Base-by-base conservation (phyloP, 1,140 invertebrate genomes). In the Mactra quadrangularis region DNA sequence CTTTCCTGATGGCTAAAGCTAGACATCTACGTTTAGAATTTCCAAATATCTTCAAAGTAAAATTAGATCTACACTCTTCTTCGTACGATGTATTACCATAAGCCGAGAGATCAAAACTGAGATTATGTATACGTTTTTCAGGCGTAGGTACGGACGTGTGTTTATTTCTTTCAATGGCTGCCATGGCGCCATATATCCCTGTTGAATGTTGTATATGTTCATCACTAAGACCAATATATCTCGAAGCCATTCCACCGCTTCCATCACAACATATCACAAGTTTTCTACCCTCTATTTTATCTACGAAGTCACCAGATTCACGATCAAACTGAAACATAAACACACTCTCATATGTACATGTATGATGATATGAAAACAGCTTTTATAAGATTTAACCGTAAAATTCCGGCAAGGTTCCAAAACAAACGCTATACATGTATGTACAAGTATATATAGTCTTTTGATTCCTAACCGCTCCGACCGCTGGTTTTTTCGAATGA, bases 41-140 rank as follows among this genome's bases (percentile, higher is more conserved):
- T 50, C 91, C 91, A 82, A 92, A 92, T 52, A 92, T 88, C 75
- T 92, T 92, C 68, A 91, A 81, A 72, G 86, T 88, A 81, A 92
- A 92, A n/a, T 88, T 86, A 13, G 88, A 68, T 27, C 83, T 64
- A 7, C 88, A 87, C 25, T 88, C 82, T 35, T 85, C 83, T 35
- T 89, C 87, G 2, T 78, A 53, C 22, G 72, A 47, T 47, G 89
- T 86, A 13, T 84, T 31, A 4, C 87, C 89, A 72, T 91, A 92
- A 22, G 90, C 90, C 35, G 91, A 87, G 11, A 92, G 85, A 68
- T 92, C 91, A 82, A 92, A 92, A 52, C 82, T 88, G 53, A 92
- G 81, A 83, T 91, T 89, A 70, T 92, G 90, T n/a, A 90, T 85
- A 41, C 89, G 83, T 52, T 87, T 87, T 70, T 92, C 91, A 29